A percentile compares a stretch with the other conserved stretches of the same genome.
These are phyloP conservation scores for Zoanthus solanderi DNA, from an alignment of 92 coral and sea anemone genomes.

Conservation along the genomic window DNA sequence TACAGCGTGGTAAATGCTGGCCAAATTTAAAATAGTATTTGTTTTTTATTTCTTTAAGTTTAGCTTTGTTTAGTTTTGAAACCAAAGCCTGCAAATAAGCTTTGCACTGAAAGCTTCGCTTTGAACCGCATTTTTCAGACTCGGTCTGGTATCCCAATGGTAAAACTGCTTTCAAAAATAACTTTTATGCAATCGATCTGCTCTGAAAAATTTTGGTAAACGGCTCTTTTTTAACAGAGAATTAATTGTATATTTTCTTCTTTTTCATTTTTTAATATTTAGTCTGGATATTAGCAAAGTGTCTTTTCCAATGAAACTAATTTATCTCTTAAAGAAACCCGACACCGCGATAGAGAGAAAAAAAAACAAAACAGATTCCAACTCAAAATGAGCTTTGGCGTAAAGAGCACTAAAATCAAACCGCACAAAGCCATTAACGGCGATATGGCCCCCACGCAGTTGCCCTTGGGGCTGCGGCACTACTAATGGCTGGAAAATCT, in stretches of 20 bases:
- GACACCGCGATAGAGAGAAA: constrained; percentile 23
- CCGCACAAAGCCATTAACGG: constrained; percentile 6
- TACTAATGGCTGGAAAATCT: constrained; percentile 97
- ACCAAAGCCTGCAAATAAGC: background rate
- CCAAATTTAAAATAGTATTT: constrained; percentile 32
- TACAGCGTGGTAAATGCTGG: background rate
- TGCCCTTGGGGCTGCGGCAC: constrained; percentile 74
- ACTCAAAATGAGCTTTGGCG: background rate
- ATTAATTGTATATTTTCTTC: background rate
- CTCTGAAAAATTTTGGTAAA: background rate
- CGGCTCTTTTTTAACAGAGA: background rate
- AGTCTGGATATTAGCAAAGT: constrained; percentile 7
- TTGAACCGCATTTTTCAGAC: background rate
- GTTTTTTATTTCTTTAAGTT: background rate
- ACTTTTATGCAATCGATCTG: constrained; percentile 15
- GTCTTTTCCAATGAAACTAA: constrained; percentile 17
- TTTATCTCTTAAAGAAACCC: constrained; percentile 18
- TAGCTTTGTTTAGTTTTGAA: background rate
- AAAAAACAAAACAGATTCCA: constrained; percentile 30
- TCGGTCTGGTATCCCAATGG: background rate
- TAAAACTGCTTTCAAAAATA: constrained; percentile 42
- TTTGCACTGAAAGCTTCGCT: background rate
- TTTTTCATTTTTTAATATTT: constrained; percentile 3
- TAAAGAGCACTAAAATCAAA: background rate
- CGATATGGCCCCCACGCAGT: constrained; percentile 80